phyloP scores from a whole-genome alignment of 2,888 invertebrate genomes.

The Branchipolynoe longqiensis region DNA sequence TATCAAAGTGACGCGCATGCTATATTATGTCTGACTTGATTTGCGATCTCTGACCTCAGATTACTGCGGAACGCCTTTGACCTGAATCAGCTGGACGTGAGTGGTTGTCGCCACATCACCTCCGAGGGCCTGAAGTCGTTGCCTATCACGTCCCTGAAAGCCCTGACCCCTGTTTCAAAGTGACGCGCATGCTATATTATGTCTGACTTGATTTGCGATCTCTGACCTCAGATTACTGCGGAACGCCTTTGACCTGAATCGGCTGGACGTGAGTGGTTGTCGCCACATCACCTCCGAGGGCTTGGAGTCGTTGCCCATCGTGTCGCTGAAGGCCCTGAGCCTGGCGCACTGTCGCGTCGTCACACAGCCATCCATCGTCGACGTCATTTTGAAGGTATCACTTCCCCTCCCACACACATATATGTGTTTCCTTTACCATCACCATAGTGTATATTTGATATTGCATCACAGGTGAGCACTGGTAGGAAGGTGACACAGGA shows the following conservation, averaged over 20 bases:
- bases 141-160: slow-evolving; percentile 15
- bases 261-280: slow-evolving; percentile 6
- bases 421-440: too few relatives aligned
- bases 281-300: neutral
- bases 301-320: slow-evolving; percentile 19
- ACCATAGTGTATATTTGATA: too few relatives aligned
- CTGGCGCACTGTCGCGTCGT: neutral
- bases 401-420: neutral
- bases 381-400: slow-evolving; percentile 15
- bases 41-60: too few relatives aligned
- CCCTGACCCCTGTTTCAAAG: neutral
- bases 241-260: slow-evolving; percentile 29
- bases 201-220: too few relatives aligned
- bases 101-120: slow-evolving; percentile 13
- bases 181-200: too few relatives aligned
- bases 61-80: slow-evolving; percentile 23
- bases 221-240: neutral
- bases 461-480: too few relatives aligned
- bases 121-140: neutral
- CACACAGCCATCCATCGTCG: neutral
- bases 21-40: too few relatives aligned
- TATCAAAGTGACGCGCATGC: too few relatives aligned
- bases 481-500: too few relatives aligned
- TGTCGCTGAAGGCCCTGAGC: neutral
- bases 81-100: neutral